Percentiles rank a stretch among this genome's conserved stretches.
Conservation (phyloP, 1,140 invertebrate species). For the Nasonia longicornis region DNA sequence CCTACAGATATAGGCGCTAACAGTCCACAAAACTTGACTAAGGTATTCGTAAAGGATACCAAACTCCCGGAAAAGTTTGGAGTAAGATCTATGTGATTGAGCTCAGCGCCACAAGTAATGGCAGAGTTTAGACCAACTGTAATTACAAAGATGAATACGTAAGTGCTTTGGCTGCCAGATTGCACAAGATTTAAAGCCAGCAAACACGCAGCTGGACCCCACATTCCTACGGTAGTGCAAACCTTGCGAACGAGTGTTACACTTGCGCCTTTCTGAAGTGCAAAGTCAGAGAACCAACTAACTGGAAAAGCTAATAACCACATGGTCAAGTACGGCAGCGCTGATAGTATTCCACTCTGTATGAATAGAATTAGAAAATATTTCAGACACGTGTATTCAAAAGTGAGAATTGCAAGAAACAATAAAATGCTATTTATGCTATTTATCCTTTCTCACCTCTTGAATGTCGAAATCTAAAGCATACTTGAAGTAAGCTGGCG, state of each 20-base stretch:
- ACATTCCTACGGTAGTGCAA: slow-evolving; percentile 73
- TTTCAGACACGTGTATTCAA: background rate
- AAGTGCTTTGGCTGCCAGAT: slow-evolving; percentile 47
- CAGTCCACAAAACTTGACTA: slow-evolving; percentile 74
- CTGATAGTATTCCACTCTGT: slow-evolving; percentile 80
- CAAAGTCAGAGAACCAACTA: slow-evolving; percentile 74
- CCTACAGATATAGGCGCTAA: slow-evolving; percentile 65
- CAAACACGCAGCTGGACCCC: slow-evolving; percentile 66
- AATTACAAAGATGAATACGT: slow-evolving; percentile 68
- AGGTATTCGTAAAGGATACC: slow-evolving; percentile 77
- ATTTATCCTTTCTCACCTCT: slow-evolving; percentile 61
- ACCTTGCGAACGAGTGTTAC: slow-evolving; percentile 73
- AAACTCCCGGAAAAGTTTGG: slow-evolving; percentile 76
- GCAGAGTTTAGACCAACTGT: slow-evolving; percentile 74
- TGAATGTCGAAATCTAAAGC: slow-evolving; percentile 85
- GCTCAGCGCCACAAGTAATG: slow-evolving; percentile 68
- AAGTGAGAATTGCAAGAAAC: too few relatives aligned
- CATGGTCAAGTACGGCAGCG: slow-evolving; percentile 83
- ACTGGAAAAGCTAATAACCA: slow-evolving; percentile 78
- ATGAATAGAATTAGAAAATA: slow-evolving; percentile 44
- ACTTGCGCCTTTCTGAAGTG: slow-evolving; percentile 71
- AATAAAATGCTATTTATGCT: too few relatives aligned
- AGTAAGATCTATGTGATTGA: slow-evolving; percentile 78
- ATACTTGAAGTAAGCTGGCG: slow-evolving; percentile 89
- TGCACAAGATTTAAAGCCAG: slow-evolving; percentile 57